Evolutionary conservation across 1,140 invertebrate genomes (phyloP).

Genomic region (Drosophila kepulauana): DNA sequence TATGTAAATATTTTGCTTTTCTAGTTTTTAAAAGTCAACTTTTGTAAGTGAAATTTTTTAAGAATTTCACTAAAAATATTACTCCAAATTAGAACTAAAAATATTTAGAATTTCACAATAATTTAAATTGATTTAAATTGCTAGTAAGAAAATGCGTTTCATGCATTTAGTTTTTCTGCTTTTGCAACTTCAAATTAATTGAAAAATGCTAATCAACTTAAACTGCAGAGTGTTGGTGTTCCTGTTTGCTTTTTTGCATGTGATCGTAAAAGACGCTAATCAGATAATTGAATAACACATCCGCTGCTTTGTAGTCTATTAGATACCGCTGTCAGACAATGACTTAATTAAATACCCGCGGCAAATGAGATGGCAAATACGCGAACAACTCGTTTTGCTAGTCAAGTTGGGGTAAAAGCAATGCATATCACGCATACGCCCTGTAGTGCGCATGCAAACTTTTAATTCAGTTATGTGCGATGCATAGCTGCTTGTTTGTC

Average conservation of each 20-base stretch:
- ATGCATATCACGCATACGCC: conserved; percentile 61
- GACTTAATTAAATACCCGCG: not conserved
- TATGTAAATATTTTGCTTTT: no score
- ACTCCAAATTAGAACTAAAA: no score
- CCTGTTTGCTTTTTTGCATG: not conserved
- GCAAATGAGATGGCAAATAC: not conserved
- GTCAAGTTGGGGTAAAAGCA: conserved; percentile 27
- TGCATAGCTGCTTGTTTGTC: conserved; percentile 25
- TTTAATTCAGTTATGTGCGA: conserved; percentile 67
- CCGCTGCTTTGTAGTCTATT: conserved; percentile 1
- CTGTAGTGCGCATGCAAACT: conserved; percentile 39
- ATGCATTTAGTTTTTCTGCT: not conserved
- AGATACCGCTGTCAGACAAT: not conserved
- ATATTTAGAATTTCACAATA: no score
- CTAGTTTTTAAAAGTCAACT: no score
- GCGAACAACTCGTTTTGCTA: not conserved
- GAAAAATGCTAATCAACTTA: not conserved
- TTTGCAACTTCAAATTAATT: not conserved
- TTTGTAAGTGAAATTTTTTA: no score
- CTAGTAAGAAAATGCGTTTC: not conserved
- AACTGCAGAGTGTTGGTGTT: not conserved
- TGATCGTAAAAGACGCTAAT: not conserved
- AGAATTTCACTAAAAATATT: no score
- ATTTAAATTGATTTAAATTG: no score
- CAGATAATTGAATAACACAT: conserved; percentile 7